Percentiles rank a stretch among this genome's conserved stretches.
Evolutionary conservation across 2,797 vertebrate species (phyloP).

Genomic region (Chelonia mydas): DNA sequence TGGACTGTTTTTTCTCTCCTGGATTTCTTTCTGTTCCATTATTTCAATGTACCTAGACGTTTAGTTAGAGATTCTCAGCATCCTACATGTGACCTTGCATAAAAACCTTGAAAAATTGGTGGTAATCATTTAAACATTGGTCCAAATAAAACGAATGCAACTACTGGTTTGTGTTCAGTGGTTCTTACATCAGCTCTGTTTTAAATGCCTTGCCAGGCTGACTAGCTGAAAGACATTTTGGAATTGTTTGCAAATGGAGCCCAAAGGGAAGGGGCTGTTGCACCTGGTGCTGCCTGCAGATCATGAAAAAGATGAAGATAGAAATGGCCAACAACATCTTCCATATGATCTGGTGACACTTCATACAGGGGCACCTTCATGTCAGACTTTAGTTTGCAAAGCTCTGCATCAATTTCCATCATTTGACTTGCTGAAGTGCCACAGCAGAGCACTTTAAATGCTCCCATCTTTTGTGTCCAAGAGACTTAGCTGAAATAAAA

Average conservation of each 20-base stretch:
- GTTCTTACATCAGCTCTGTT: background rate
- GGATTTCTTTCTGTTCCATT: constrained; percentile 23
- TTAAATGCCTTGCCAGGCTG: background rate
- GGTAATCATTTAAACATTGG: constrained; percentile 14
- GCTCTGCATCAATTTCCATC: background rate
- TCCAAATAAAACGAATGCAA: background rate
- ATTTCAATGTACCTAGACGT: background rate
- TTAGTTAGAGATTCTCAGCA: background rate
- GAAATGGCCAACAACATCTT: background rate
- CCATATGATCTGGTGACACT: background rate
- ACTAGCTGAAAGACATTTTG: background rate
- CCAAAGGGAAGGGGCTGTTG: background rate
- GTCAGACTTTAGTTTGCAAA: background rate
- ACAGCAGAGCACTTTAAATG: background rate
- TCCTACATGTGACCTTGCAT: background rate
- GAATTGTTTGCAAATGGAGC: background rate
- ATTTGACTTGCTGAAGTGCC: background rate
- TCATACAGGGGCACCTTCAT: background rate
- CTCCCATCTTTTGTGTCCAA: background rate
- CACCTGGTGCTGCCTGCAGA: background rate
- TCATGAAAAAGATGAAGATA: background rate
- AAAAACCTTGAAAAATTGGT: background rate
- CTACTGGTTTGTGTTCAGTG: background rate
- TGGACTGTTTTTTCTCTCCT: background rate
- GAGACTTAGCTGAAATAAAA: background rate